phyloP scores from a whole-genome alignment of 2,797 vertebrate species.

The Chromobotia macracanthus region DNA sequence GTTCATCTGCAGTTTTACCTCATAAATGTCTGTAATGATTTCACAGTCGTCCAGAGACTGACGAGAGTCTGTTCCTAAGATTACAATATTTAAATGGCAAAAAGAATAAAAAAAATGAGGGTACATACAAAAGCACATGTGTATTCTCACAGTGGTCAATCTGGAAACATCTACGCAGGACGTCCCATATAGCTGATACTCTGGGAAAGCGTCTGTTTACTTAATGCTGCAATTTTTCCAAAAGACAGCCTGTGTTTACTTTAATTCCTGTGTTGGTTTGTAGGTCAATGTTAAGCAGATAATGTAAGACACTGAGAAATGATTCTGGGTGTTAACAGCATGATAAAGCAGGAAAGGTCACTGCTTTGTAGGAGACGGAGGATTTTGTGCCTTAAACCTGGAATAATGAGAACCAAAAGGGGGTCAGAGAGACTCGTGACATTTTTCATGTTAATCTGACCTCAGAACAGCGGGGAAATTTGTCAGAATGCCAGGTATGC shows the following conservation, averaged over 20 bases:
- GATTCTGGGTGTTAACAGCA: neutral
- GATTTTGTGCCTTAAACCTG: conserved; percentile 21
- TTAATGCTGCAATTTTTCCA: neutral
- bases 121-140: neutral
- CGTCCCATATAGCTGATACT: conserved; percentile 32
- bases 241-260: conserved; percentile 21
- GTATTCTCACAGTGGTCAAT: conserved; percentile 33
- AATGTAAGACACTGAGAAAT: neutral
- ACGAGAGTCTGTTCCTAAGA: neutral
- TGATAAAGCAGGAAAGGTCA: conserved; percentile 10
- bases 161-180: conserved; percentile 54
- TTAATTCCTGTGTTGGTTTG: conserved; percentile 19
- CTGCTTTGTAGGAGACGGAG: conserved; percentile 22
- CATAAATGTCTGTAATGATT: neutral
- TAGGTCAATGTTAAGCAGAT: conserved; percentile 2
- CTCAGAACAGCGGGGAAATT: conserved; percentile 18
- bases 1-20: neutral
- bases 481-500: conserved; percentile 37
- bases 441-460: conserved; percentile 45
- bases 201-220: conserved; percentile 15
- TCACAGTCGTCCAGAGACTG: neutral
- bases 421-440: conserved; percentile 25
- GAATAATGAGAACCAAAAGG: conserved; percentile 20
- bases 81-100: neutral
- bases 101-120: neutral